A percentile compares a stretch with the other conserved stretches of the same genome.
These are phyloP conservation scores for Sebastes diploproa DNA, from an alignment of 2,797 vertebrate genomes.

Conservation along the genomic window DNA sequence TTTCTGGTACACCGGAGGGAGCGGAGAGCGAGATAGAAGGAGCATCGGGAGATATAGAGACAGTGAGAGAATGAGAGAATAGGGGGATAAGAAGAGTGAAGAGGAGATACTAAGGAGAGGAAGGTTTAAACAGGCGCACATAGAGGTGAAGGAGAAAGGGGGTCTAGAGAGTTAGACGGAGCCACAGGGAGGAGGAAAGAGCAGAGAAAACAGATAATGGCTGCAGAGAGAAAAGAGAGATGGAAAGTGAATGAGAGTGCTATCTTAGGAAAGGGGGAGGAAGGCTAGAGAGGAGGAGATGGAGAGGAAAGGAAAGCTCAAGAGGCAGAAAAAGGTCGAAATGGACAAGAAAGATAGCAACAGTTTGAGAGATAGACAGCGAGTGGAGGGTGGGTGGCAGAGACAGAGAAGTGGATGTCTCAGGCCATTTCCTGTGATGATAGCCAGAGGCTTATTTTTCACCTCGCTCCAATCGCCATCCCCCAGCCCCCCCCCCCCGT, in stretches of 20 bases:
- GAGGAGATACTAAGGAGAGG: not conserved
- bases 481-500: fast-evolving
- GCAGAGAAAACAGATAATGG: slow-evolving; percentile 33
- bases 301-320: slow-evolving; percentile 39
- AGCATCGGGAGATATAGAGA: slow-evolving; percentile 2
- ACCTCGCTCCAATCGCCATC: slow-evolving; percentile 28
- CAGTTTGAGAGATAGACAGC: slow-evolving; percentile 37
- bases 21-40: slow-evolving; percentile 14
- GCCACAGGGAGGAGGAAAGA: not conserved
- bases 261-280: slow-evolving; percentile 39
- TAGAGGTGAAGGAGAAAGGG: not conserved
- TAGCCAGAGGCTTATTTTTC: slow-evolving; percentile 76
- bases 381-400: slow-evolving; percentile 50
- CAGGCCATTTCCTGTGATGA: slow-evolving; percentile 75
- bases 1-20: slow-evolving; percentile 46
- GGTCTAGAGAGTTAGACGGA: slow-evolving; percentile 12
- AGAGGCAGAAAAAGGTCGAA: slow-evolving; percentile 58
- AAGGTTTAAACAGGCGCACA: not conserved
- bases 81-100: slow-evolving; percentile 3
- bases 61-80: slow-evolving; percentile 21
- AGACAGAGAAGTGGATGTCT: slow-evolving; percentile 70
- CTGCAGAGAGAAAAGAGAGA: slow-evolving; percentile 32
- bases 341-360: slow-evolving; percentile 56
- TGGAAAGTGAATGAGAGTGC: slow-evolving; percentile 38
- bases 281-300: slow-evolving; percentile 34